Percentiles rank a stretch among this genome's conserved stretches.
phyloP scores from a whole-genome alignment of 2,113 vertebrate species.

The Cyanoliseus patagonus region DNA sequence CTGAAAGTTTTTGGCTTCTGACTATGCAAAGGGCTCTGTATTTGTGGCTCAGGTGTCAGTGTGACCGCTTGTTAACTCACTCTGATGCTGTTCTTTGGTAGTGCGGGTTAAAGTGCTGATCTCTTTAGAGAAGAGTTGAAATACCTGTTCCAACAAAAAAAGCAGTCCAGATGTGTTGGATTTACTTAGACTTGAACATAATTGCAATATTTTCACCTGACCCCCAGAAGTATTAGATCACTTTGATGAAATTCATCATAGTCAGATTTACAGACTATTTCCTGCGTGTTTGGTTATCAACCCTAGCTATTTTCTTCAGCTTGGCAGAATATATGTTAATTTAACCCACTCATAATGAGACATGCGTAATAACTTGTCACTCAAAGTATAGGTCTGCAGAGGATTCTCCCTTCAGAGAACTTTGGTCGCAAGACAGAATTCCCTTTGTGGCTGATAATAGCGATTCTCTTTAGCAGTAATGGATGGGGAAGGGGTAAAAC shows the following conservation, averaged over 20 bases:
- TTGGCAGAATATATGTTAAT: slow-evolving; percentile 77
- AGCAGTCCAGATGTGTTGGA: not conserved
- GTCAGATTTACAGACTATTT: slow-evolving; percentile 70
- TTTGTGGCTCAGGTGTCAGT: not conserved
- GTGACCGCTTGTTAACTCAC: not conserved
- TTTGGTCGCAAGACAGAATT: slow-evolving; percentile 66
- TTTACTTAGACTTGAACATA: slow-evolving; percentile 47
- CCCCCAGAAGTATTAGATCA: slow-evolving; percentile 39
- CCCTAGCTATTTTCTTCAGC: slow-evolving; percentile 69
- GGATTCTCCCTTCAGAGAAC: slow-evolving; percentile 73
- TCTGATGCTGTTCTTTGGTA: not conserved
- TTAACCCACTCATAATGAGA: slow-evolving; percentile 66
- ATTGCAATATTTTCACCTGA: slow-evolving; percentile 33
- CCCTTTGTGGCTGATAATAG: slow-evolving; percentile 69
- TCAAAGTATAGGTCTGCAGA: slow-evolving; percentile 70
- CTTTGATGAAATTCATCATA: slow-evolving; percentile 61
- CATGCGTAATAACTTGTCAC: slow-evolving; percentile 74
- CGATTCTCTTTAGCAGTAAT: slow-evolving; percentile 65
- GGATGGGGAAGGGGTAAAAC: slow-evolving; percentile 36
- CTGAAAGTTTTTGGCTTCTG: not conserved
- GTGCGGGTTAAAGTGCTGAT: not conserved
- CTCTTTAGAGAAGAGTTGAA: slow-evolving; percentile 30
- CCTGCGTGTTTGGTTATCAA: slow-evolving; percentile 63
- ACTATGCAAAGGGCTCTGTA: not conserved
- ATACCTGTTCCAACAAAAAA: slow-evolving; percentile 1